Conservation (phyloP, 2,797 vertebrate species). For the Prionace glauca region DNA sequence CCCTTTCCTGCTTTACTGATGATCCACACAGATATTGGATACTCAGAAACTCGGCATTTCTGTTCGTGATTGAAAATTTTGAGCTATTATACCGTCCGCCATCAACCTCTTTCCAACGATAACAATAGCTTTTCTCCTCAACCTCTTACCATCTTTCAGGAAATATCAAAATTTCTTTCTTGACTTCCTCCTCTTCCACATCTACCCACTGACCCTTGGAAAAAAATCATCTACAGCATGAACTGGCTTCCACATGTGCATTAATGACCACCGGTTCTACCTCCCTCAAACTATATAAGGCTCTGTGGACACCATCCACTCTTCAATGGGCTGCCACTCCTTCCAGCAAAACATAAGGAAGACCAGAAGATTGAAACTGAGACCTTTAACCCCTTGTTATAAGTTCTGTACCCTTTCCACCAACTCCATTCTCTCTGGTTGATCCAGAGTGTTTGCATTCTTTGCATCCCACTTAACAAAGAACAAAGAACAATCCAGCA, state of each 20-base stretch:
- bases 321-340: not conserved
- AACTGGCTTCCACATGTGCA: not conserved
- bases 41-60: too few species aligned
- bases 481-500: too few species aligned
- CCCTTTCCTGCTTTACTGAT: not conserved
- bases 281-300: not conserved
- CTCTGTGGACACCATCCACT: not conserved
- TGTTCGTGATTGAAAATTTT: too few species aligned
- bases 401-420: not conserved
- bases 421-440: not conserved
- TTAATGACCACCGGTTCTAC: not conserved
- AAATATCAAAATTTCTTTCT: not conserved
- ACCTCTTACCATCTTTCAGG: not conserved
- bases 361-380: not conserved
- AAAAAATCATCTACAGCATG: not conserved
- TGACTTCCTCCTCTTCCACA: not conserved
- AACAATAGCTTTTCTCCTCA: too few species aligned
- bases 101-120: too few species aligned
- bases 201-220: not conserved
- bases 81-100: too few species aligned
- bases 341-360: not conserved
- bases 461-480: not conserved
- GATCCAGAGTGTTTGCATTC: not conserved
- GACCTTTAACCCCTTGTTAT: not conserved
- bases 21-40: too few species aligned